Evolutionary conservation across 1,140 invertebrate genomes (phyloP).

Genomic region (Drosophila pachea): DNA sequence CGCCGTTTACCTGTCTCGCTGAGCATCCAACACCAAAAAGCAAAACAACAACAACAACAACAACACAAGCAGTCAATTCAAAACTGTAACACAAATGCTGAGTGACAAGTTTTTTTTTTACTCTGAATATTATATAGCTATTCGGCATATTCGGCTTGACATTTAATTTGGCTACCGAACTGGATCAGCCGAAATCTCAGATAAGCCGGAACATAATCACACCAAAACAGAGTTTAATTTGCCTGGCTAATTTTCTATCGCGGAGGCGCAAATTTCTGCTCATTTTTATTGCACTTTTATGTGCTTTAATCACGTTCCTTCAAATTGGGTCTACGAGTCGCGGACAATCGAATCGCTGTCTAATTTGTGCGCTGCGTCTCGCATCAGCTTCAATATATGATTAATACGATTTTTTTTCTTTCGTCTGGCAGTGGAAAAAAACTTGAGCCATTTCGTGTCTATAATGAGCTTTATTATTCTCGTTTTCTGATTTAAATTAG

Average conservation of each 20-base stretch:
- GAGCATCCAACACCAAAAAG: constrained; percentile 33
- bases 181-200: constrained; percentile 6
- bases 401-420: constrained; percentile 19
- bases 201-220: constrained; percentile 2
- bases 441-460: too few relatives aligned
- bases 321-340: constrained; percentile 35
- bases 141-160: constrained; percentile 43
- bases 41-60: constrained; percentile 13
- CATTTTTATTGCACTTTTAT: constrained; percentile 14
- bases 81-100: constrained; percentile 62
- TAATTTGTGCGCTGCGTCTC: constrained; percentile 31
- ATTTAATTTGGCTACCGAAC: constrained; percentile 53
- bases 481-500: neutral
- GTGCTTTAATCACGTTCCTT: constrained; percentile 51
- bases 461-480: too few relatives aligned
- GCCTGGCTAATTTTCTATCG: constrained; percentile 20
- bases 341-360: constrained; percentile 46
- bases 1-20: constrained; percentile 48
- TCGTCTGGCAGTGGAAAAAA: constrained; percentile 9
- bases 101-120: constrained; percentile 69
- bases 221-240: constrained; percentile 11
- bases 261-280: neutral
- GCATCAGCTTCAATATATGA: constrained; percentile 16
- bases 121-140: too few relatives aligned
- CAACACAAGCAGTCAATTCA: constrained; percentile 3